These are phyloP conservation scores for Elachura formosa DNA, from an alignment of 2,113 vertebrate genomes.

Conservation along the genomic window DNA sequence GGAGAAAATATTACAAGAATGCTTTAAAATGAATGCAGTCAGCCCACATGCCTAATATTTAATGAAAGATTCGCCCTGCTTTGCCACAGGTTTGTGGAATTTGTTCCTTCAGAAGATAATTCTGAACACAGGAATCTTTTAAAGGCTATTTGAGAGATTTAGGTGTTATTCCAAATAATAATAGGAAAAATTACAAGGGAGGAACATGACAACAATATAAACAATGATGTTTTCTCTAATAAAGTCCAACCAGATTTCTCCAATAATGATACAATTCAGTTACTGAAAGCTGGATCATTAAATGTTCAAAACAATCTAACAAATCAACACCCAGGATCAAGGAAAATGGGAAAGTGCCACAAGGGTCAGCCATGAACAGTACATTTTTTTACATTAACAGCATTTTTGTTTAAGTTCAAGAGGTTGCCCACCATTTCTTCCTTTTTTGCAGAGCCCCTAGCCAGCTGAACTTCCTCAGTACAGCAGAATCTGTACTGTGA, in stretches of 20 bases:
- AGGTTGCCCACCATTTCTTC: slow-evolving; percentile 91
- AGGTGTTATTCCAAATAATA: slow-evolving; percentile 63
- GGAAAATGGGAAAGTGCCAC: slow-evolving; percentile 65
- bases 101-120: slow-evolving; percentile 55
- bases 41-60: slow-evolving; percentile 66
- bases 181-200: slow-evolving; percentile 58
- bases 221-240: slow-evolving; percentile 54
- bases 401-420: slow-evolving; percentile 82
- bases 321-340: slow-evolving; percentile 57
- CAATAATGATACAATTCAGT: slow-evolving; percentile 55
- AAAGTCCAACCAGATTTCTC: slow-evolving; percentile 62
- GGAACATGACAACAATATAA: slow-evolving; percentile 53
- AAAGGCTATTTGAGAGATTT: slow-evolving; percentile 54
- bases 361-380: slow-evolving; percentile 50
- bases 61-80: slow-evolving; percentile 61
- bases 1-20: slow-evolving; percentile 63
- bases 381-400: too few relatives aligned
- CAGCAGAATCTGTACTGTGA: slow-evolving; percentile 82
- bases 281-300: slow-evolving; percentile 56
- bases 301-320: slow-evolving; percentile 57
- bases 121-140: slow-evolving; percentile 57
- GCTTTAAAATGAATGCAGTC: slow-evolving; percentile 69
- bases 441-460: slow-evolving; percentile 78
- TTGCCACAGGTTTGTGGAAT: slow-evolving; percentile 5
- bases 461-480: slow-evolving; percentile 87